These are phyloP conservation scores for Anhinga rufa DNA, from an alignment of 2,113 vertebrate species.

Conservation along the genomic window DNA sequence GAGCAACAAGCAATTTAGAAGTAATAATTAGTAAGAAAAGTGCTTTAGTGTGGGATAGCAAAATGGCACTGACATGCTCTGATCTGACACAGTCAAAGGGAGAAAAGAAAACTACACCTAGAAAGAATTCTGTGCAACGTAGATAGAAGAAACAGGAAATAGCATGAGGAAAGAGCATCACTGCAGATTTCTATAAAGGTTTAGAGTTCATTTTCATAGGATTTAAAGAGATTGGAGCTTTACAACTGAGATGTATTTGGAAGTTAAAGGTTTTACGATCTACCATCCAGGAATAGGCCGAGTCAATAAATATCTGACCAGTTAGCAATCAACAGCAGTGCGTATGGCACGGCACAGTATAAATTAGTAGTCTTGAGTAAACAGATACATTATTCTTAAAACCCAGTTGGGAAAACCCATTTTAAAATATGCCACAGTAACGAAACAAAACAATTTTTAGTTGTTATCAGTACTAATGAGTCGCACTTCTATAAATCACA, in stretches of 20 bases:
- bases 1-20: neutral
- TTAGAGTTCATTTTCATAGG: neutral
- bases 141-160: neutral
- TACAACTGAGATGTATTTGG: neutral
- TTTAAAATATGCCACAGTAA: neutral
- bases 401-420: neutral
- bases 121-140: neutral
- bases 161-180: neutral
- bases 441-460: neutral
- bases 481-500: neutral
- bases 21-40: neutral
- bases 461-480: neutral
- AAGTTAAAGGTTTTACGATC: neutral
- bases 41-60: neutral
- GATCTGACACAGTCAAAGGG: neutral
- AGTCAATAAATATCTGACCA: neutral
- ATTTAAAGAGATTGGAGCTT: neutral
- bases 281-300: neutral
- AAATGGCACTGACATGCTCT: neutral
- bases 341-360: neutral
- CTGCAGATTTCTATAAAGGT: neutral
- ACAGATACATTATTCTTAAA: neutral
- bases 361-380: neutral
- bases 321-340: neutral
- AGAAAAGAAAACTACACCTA: neutral